Conservation (phyloP, 2,113 vertebrate species). For the Podilymbus podiceps region DNA sequence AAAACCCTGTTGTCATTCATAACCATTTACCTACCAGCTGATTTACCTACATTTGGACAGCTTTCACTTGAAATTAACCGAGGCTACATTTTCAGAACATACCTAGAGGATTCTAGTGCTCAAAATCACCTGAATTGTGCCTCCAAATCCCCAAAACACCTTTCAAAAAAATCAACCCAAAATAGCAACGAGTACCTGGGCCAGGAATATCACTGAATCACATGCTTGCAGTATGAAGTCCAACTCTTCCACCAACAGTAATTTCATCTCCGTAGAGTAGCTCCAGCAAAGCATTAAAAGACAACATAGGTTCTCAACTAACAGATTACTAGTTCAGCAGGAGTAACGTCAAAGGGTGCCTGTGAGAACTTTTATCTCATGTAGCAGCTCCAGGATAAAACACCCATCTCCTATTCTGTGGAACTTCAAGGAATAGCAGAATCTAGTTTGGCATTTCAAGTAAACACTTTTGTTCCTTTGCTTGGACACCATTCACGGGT, state of each 20-base stretch:
- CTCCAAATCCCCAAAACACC: background rate
- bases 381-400: background rate
- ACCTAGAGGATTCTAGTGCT: background rate
- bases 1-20: background rate
- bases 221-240: background rate
- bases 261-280: background rate
- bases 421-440: background rate
- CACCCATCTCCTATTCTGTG: background rate
- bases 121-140: background rate
- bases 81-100: background rate
- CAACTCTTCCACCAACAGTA: background rate
- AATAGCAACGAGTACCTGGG: background rate
- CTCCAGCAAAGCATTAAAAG: background rate
- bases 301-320: background rate
- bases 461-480: background rate
- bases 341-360: background rate
- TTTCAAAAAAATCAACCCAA: background rate
- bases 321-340: background rate
- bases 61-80: background rate
- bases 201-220: background rate
- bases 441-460: background rate
- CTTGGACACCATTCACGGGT: background rate
- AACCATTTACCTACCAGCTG: background rate
- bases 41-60: background rate
- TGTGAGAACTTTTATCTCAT: background rate